A percentile compares a stretch with the other conserved stretches of the same genome.
Evolutionary conservation across 2,888 invertebrate genomes (phyloP).

Genomic region (Rugalucina vietnamica): DNA sequence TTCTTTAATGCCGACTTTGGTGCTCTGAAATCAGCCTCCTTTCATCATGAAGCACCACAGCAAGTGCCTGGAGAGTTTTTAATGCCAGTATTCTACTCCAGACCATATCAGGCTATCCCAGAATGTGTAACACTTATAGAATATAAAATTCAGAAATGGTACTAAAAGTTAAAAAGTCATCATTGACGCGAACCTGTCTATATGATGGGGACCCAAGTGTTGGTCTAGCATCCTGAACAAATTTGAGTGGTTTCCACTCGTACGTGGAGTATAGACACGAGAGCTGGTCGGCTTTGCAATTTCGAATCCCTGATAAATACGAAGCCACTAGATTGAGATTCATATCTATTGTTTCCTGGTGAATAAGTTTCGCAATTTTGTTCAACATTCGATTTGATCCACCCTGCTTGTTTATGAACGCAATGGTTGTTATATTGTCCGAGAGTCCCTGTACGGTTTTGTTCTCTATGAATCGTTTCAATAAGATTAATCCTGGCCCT

Average conservation of each 20-base stretch:
- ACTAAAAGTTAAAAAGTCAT: not conserved
- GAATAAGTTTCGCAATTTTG: not conserved
- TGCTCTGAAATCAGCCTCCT: no score
- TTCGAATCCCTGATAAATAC: not conserved
- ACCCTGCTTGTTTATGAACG: not conserved
- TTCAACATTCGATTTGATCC: not conserved
- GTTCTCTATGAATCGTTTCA: not conserved
- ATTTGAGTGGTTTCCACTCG: slow-evolving; percentile 11
- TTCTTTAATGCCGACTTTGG: no score
- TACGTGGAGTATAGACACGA: not conserved
- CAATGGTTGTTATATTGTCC: not conserved
- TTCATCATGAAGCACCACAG: no score
- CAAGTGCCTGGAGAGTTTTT: no score
- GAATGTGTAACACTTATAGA: no score
- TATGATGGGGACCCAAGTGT: not conserved
- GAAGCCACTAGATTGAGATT: not conserved
- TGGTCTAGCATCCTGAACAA: not conserved
- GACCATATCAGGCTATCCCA: no score
- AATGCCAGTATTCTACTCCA: no score
- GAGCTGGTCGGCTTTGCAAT: not conserved
- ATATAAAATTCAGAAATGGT: no score
- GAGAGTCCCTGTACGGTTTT: not conserved
- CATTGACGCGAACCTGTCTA: slow-evolving; percentile 21
- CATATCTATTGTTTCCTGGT: not conserved
- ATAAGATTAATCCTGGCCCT: slow-evolving; percentile 3